Evolutionary conservation across 1,140 invertebrate genomes (phyloP), one percentile per base, ranked within the genome.

Genomic region (Trypoxylus dichotomus): DNA sequence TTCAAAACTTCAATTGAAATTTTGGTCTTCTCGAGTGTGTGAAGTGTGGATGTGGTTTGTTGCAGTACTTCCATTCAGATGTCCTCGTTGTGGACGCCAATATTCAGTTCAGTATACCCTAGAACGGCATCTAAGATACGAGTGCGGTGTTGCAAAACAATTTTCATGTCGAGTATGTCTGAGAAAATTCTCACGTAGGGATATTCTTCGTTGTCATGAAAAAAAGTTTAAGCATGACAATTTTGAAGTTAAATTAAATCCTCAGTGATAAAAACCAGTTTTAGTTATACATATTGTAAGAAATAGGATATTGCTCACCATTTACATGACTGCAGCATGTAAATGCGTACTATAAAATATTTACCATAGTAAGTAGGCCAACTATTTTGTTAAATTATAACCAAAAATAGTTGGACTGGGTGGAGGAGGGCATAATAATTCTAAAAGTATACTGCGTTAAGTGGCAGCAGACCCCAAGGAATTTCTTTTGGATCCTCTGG

Each of bases 21-120:
- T 32, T 27, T 74, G 63, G 76, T 21, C 47, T 60, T 68, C 43
- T 42, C 54, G 75, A 73, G 74, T 68, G 76, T 41, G 19, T 74
- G 25, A 75, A 78, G 75, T 74, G 68, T 77, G 75, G 74, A 77
- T 79, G 76, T 42, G 79, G 77, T 79, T 81, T 79, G 79, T 82
- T 83, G 75, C 82, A 83, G 83, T 80, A 76, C 72, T 79, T 81
- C 84, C 81, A 21, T 80, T 83, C 83, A 83, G 81, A 79, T 85
- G 85, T 80, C 83, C 82, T 79, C 85, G 85, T 75, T 88, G 88
- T 77, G 85, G 86, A 75, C 84, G 88, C 72, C 80, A 76, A 78
- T 89, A 88, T 81, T 83, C 83, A 63, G 84, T 87, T 73, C 82
- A 82, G 60, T 86, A 88, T 76, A 86, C 84, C 37, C 81, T 89